phyloP scores from a whole-genome alignment of 2,113 vertebrate genomes.

The Cheirogaleus medius region DNA sequence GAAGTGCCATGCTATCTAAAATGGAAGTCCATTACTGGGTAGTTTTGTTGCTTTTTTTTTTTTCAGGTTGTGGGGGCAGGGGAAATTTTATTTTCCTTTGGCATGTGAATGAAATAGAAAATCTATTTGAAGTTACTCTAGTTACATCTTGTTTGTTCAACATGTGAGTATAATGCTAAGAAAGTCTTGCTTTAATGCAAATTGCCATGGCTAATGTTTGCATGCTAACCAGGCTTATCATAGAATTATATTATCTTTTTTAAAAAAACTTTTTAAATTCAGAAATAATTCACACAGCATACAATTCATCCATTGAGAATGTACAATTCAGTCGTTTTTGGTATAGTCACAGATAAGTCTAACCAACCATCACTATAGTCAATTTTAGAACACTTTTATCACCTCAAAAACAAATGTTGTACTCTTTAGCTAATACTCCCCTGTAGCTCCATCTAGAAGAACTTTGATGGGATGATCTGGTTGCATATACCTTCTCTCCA shows the following conservation, averaged over 20 bases:
- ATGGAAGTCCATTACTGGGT: neutral
- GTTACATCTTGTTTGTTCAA: neutral
- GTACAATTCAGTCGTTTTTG: neutral
- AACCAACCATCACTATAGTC: neutral
- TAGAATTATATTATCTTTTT: conserved; percentile 1
- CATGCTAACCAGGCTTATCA: neutral
- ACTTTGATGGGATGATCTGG: neutral
- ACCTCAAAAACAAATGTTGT: neutral
- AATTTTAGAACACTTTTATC: conserved; percentile 13
- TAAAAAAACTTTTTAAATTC: neutral
- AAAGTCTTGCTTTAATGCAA: neutral
- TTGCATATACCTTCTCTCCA: neutral
- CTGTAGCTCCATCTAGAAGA: neutral
- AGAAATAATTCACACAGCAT: neutral
- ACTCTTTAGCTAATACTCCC: neutral
- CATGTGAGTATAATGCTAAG: neutral
- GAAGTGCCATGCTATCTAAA: neutral
- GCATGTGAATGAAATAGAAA: neutral
- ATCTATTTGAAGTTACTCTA: neutral
- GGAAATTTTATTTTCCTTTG: neutral
- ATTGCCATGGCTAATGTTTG: neutral
- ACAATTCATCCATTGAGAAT: neutral
- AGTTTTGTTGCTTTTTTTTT: neutral
- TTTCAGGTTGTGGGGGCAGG: too few relatives aligned
- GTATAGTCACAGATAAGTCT: neutral